A percentile compares a stretch with the other conserved stretches of the same genome.
These are phyloP conservation scores for Melieria crassipennis DNA, from an alignment of 2,888 invertebrate species.

Conservation along the genomic window DNA sequence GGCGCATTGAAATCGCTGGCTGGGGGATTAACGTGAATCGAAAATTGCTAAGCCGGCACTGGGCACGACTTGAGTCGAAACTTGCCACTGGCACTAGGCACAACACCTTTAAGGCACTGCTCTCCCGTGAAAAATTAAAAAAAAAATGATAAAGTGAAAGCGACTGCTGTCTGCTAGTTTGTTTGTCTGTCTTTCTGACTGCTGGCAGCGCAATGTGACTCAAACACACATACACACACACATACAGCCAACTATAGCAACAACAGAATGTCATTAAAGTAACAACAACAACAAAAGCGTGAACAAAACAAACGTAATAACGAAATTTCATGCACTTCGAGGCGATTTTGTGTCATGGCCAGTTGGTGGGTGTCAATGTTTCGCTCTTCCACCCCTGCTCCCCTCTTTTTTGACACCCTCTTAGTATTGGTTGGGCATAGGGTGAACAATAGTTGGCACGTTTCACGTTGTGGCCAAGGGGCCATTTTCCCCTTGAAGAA, in stretches of 20 bases:
- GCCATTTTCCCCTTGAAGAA: too few relatives aligned
- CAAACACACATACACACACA: neutral
- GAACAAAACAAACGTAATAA: neutral
- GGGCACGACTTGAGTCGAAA: neutral
- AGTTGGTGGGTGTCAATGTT: neutral
- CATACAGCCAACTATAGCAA: neutral
- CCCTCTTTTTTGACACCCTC: too few relatives aligned
- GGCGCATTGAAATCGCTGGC: neutral
- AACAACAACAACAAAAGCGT: too few relatives aligned
- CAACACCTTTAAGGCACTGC: too few relatives aligned
- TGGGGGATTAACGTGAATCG: neutral
- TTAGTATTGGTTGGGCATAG: too few relatives aligned
- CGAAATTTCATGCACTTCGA: neutral
- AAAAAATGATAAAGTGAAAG: constrained; percentile 2
- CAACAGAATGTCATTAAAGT: neutral
- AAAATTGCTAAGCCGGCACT: neutral
- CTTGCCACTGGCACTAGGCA: too few relatives aligned
- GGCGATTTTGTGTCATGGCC: neutral
- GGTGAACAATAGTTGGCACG: too few relatives aligned
- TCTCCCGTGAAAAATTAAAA: neutral
- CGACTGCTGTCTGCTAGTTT: neutral
- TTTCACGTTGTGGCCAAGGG: too few relatives aligned
- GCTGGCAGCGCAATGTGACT: neutral
- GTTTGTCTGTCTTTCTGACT: neutral
- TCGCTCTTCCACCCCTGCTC: too few relatives aligned